Percentiles rank a stretch among this genome's conserved stretches.
Evolutionary conservation across 2,888 invertebrate species (phyloP).

Genomic region (Platerodrilus igneus): DNA sequence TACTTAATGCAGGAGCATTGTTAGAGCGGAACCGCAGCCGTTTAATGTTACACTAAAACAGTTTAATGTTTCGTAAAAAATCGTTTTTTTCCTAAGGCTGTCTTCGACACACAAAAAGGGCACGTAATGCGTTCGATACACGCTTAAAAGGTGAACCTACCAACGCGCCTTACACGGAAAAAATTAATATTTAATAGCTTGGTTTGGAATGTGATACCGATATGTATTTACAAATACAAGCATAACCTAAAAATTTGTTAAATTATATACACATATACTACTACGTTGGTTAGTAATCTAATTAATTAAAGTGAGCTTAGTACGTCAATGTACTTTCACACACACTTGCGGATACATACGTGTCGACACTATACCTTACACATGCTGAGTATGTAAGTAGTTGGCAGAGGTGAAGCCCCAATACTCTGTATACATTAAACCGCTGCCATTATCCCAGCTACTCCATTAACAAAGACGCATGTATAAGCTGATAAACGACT

Average conservation of each 20-base stretch:
- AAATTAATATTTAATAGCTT: too few relatives aligned
- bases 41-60: conserved; percentile 32
- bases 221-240: too few relatives aligned
- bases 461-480: conserved; percentile 42
- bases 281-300: too few relatives aligned
- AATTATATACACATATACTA: too few relatives aligned
- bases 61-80: conserved; percentile 32
- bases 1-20: conserved; percentile 44
- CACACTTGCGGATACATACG: conserved; percentile 44
- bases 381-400: conserved; percentile 36
- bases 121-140: too few relatives aligned
- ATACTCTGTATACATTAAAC: conserved; percentile 43
- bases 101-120: too few relatives aligned
- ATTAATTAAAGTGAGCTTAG: too few relatives aligned
- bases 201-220: too few relatives aligned
- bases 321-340: conserved; percentile 47
- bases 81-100: too few relatives aligned
- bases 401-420: conserved; percentile 44
- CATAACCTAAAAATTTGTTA: too few relatives aligned
- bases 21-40: conserved; percentile 40
- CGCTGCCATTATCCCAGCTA: conserved; percentile 47
- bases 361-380: conserved; percentile 41
- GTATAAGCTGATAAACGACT: conserved; percentile 28
- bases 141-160: too few relatives aligned
- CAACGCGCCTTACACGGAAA: too few relatives aligned